Evolutionary conservation across 2,113 vertebrate genomes (phyloP).

Genomic region (Ochotona curzoniae): DNA sequence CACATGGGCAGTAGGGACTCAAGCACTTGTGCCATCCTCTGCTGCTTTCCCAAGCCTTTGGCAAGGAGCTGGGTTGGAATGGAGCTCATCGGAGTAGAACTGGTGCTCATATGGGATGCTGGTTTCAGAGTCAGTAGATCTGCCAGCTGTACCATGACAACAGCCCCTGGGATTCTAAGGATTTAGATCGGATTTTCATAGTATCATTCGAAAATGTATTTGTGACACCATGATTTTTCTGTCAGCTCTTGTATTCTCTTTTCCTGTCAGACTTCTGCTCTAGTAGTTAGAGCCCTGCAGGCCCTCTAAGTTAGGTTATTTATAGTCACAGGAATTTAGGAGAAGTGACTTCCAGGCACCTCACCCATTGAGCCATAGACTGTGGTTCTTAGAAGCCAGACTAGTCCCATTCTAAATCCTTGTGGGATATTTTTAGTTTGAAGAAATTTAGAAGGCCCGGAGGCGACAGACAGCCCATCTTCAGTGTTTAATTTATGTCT

Average conservation of each 20-base stretch:
- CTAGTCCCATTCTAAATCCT: background rate
- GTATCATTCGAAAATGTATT: background rate
- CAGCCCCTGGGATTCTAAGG: background rate
- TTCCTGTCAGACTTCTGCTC: background rate
- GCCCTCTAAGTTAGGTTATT: background rate
- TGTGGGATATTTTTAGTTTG: slow-evolving; percentile 6
- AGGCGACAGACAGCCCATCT: background rate
- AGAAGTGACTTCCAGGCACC: background rate
- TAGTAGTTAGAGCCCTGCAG: background rate
- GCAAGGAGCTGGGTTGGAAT: too few relatives aligned
- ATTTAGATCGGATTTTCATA: background rate
- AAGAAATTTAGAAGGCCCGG: slow-evolving; percentile 19
- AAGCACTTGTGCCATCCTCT: too few relatives aligned
- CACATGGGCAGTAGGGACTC: too few relatives aligned
- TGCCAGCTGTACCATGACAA: too few relatives aligned
- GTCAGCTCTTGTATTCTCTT: background rate
- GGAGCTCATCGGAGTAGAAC: too few relatives aligned
- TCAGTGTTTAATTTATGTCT: slow-evolving; percentile 34
- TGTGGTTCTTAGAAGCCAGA: slow-evolving; percentile 23
- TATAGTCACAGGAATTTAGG: background rate
- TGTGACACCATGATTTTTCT: background rate
- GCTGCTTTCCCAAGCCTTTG: too few relatives aligned
- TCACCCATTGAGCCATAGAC: background rate
- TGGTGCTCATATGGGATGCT: too few relatives aligned
- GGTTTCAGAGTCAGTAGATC: too few relatives aligned